phyloP scores from a whole-genome alignment of 2,797 vertebrate genomes.

The Hemibagrus guttatus region DNA sequence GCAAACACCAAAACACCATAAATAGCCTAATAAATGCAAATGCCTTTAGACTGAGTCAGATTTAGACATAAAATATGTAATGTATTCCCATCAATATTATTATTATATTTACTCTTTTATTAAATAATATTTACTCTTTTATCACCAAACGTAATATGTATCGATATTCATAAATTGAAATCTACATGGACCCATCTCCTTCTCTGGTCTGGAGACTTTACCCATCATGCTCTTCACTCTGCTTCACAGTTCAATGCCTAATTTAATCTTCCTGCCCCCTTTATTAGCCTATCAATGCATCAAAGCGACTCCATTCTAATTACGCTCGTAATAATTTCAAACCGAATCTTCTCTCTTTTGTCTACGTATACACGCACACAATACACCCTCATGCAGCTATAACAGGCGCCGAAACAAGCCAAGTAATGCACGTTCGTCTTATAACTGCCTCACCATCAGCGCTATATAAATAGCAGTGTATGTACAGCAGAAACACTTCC shows the following conservation, averaged over 20 bases:
- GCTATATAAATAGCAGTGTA: constrained; percentile 26
- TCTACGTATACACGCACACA: constrained; percentile 1
- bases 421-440: constrained; percentile 15
- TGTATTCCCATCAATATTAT: not conserved
- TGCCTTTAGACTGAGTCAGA: too few relatives aligned
- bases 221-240: constrained; percentile 6
- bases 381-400: constrained; percentile 17
- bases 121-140: constrained; percentile 6
- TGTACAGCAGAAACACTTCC: constrained; percentile 24
- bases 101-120: not conserved
- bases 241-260: constrained; percentile 30
- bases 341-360: constrained; percentile 3
- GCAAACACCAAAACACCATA: not conserved
- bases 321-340: constrained; percentile 14
- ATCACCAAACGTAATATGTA: not conserved
- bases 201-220: constrained; percentile 3
- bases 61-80: not conserved
- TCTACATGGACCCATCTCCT: not conserved
- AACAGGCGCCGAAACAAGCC: constrained; percentile 24
- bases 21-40: not conserved
- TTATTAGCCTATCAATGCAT: constrained; percentile 51
- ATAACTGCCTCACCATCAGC: constrained; percentile 23
- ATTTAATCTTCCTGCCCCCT: constrained; percentile 45
- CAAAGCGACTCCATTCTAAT: constrained; percentile 45
- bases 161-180: not conserved